Evolutionary conservation across 2,888 invertebrate species (phyloP).

Genomic region (Rapana venosa): DNA sequence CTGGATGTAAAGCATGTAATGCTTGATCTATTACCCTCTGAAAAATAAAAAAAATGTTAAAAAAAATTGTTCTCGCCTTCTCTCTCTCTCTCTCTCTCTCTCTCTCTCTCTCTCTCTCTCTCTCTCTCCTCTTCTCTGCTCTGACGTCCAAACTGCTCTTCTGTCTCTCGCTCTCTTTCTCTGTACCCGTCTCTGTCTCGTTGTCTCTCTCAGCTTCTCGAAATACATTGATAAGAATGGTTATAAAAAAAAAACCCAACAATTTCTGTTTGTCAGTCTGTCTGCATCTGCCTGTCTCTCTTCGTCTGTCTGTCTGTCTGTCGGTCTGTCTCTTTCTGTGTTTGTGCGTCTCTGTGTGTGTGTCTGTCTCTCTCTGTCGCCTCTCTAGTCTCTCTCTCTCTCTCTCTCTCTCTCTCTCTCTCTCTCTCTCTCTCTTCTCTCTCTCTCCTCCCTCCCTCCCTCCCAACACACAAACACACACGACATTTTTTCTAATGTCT

Average conservation of each 20-base stretch:
- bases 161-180: background rate
- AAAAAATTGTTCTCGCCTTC: too few relatives aligned
- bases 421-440: background rate
- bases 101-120: background rate
- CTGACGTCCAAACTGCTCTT: too few relatives aligned
- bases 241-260: too few relatives aligned
- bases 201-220: background rate
- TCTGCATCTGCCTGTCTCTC: background rate
- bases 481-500: too few relatives aligned
- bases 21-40: too few relatives aligned
- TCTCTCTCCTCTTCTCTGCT: background rate
- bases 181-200: constrained; percentile 2
- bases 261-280: constrained; percentile 2
- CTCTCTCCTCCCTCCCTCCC: background rate
- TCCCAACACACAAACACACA: background rate
- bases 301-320: too few relatives aligned
- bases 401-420: constrained; percentile 28
- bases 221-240: too few relatives aligned
- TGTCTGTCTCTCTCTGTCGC: background rate
- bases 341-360: too few relatives aligned
- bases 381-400: background rate
- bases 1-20: too few relatives aligned
- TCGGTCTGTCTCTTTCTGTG: too few relatives aligned
- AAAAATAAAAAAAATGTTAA: too few relatives aligned
- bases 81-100: background rate